Base-by-base conservation (phyloP, 2,888 invertebrate genomes). In the Crepidodera aurea region DNA sequence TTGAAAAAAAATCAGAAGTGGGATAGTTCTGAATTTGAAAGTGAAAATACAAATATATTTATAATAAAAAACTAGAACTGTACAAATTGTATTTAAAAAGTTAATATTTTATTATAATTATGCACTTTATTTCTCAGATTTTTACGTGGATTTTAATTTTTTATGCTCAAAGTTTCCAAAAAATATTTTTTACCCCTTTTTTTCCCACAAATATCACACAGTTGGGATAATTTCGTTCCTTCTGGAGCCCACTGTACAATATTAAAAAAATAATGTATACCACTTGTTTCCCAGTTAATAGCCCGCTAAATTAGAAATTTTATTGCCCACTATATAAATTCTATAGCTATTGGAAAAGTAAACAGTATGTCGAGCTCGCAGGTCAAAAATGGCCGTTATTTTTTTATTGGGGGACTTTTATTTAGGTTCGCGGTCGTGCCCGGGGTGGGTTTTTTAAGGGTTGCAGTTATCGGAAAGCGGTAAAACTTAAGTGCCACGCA, bases 261-360 rank as follows among this genome's bases (percentile, higher is more conserved):
- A 37, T 13, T 37, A 10, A 37, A 37, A 37, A 37, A 37, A 37
- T 37, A 37, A 37, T 37, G 15, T 5, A n/a, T 13, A 13, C 3
- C 13, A 73, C 73, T 73, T 72, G 73, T 73, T 72, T 69, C 70
- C 69, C 70, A 73, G 69, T 74, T 73, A 73, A 75, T 73, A 71
- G 71, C 60, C 70, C 71, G 69, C 69, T 72, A 73, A 75, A 75
- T 75, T 75, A 73, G 73, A 75, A 75, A 74, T 75, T 75, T 75
- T 73, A 74, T 70, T 73, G 48, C 40, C 15, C 29, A 27, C 57
- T 44, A 34, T 57, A 63, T 63, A 63, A 63, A 59, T 63, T 59
- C 55, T 37, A 51, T 44, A 34, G 63, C 63, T 34, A 59, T 63
- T 55, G 44, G n/a, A 50, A 63, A 63, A 57, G 63, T 63, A 63